These are phyloP conservation scores for Halisarca cf. caerulea DNA, from an alignment of 37 sponge, comb jelly and placozoan species.

Conservation along the genomic window DNA sequence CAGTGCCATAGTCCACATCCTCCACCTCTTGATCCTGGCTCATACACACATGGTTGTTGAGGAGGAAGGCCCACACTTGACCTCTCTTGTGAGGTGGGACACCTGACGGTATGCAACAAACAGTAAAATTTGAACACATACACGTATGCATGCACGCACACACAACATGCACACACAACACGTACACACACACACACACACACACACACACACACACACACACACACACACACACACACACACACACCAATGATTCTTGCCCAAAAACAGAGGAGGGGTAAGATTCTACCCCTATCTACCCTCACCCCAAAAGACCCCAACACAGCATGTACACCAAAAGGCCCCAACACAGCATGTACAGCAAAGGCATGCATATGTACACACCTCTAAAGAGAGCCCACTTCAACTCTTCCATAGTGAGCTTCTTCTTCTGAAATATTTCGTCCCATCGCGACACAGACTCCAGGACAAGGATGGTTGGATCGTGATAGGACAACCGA, in stretches of 20 bases:
- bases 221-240: too few species aligned
- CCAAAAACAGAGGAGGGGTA: too few species aligned
- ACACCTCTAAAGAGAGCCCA: neutral
- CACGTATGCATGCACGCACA: too few species aligned
- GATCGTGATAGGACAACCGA: constrained; percentile 32
- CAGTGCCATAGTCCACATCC: neutral
- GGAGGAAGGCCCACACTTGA: constrained; percentile 69
- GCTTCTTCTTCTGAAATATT: neutral
- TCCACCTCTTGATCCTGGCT: neutral
- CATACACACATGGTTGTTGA: constrained; percentile 3
- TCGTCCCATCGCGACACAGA: neutral
- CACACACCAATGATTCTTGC: too few species aligned
- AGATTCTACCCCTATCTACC: too few species aligned
- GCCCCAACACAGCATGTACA: neutral
- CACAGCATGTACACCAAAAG: neutral
- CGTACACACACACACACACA: too few species aligned
- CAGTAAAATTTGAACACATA: too few species aligned
- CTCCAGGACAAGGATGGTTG: constrained; percentile 14
- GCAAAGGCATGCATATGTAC: neutral
- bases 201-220: too few species aligned
- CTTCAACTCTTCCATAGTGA: neutral
- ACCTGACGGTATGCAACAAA: too few species aligned
- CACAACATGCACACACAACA: too few species aligned
- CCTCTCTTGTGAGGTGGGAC: constrained; percentile 54
- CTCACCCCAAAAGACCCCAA: too few species aligned